A percentile compares a stretch with the other conserved stretches of the same genome.
These are phyloP conservation scores for Fopius arisanus DNA, from an alignment of 1,140 invertebrate genomes.

Conservation along the genomic window DNA sequence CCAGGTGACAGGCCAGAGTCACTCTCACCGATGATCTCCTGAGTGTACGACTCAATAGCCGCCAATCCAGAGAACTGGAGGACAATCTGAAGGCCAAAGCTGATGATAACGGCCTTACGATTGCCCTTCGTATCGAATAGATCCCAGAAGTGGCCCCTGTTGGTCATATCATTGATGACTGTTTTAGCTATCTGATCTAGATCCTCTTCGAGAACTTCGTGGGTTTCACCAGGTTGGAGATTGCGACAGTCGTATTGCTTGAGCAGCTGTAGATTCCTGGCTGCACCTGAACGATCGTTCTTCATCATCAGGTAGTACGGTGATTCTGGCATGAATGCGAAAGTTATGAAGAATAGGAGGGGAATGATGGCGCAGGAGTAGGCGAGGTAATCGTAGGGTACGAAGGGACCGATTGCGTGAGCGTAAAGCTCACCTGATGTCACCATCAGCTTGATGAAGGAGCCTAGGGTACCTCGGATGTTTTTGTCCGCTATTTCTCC, in stretches of 20 bases:
- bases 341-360: constrained; percentile 70
- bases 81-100: constrained; percentile 68
- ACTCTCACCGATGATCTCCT: constrained; percentile 68
- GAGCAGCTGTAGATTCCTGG: constrained; percentile 58
- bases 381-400: constrained; percentile 64
- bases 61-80: constrained; percentile 73
- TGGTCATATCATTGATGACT: constrained; percentile 49
- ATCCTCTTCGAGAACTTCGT: constrained; percentile 49
- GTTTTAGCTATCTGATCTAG: constrained; percentile 55
- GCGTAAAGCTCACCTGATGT: constrained; percentile 72
- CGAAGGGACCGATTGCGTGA: constrained; percentile 66
- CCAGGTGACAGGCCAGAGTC: constrained; percentile 63
- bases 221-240: neutral
- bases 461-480: constrained; percentile 73
- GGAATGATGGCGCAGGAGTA: constrained; percentile 63
- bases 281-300: constrained; percentile 51
- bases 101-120: constrained; percentile 59
- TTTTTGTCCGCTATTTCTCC: constrained; percentile 76
- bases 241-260: constrained; percentile 44
- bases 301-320: constrained; percentile 58
- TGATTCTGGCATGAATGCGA: constrained; percentile 80
- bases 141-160: constrained; percentile 55
- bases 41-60: constrained; percentile 76
- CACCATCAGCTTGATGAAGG: constrained; percentile 74
- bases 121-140: constrained; percentile 60